Evolutionary conservation across 37 sponge, comb jelly and placozoan species (phyloP).

Genomic region (Dysidea cf. avara): DNA sequence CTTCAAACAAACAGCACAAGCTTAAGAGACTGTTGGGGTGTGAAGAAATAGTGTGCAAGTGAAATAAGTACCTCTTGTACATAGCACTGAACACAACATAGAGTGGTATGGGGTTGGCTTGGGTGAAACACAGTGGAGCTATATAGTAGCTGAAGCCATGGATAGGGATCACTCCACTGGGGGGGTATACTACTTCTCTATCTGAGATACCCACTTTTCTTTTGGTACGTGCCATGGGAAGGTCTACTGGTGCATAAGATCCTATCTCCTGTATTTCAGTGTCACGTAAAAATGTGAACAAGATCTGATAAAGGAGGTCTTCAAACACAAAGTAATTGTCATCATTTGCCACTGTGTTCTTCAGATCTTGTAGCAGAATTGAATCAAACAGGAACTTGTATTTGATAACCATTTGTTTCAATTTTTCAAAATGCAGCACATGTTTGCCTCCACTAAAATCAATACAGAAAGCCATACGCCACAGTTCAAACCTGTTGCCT

Average conservation of each 20-base stretch:
- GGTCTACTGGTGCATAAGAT: too few relatives aligned
- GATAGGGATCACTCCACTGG: constrained; percentile 48
- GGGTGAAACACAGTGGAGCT: constrained; percentile 53
- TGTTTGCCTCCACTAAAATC: constrained; percentile 24
- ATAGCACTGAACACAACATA: constrained; percentile 44
- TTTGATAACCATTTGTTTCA: constrained; percentile 41
- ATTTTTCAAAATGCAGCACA: constrained; percentile 29
- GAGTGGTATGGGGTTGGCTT: constrained; percentile 29
- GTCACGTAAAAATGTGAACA: background rate
- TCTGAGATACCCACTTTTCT: constrained; percentile 1
- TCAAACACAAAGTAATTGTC: constrained; percentile 93
- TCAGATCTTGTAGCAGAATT: constrained; percentile 70
- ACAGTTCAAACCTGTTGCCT: constrained; percentile 40
- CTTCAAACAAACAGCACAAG: constrained; percentile 75
- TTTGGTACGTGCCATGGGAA: too few relatives aligned
- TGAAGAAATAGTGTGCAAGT: constrained; percentile 53
- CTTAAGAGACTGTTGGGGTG: constrained; percentile 53
- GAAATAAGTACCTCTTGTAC: constrained; percentile 55
- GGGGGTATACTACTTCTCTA: constrained; percentile 17
- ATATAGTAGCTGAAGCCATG: constrained; percentile 47
- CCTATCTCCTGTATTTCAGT: background rate
- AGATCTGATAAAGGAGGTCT: constrained; percentile 65
- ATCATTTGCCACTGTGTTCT: constrained; percentile 73
- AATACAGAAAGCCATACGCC: constrained; percentile 63
- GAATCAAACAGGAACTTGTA: constrained; percentile 46